Conservation (phyloP, 2,113 vertebrate genomes). For the Bettongia penicillata region DNA sequence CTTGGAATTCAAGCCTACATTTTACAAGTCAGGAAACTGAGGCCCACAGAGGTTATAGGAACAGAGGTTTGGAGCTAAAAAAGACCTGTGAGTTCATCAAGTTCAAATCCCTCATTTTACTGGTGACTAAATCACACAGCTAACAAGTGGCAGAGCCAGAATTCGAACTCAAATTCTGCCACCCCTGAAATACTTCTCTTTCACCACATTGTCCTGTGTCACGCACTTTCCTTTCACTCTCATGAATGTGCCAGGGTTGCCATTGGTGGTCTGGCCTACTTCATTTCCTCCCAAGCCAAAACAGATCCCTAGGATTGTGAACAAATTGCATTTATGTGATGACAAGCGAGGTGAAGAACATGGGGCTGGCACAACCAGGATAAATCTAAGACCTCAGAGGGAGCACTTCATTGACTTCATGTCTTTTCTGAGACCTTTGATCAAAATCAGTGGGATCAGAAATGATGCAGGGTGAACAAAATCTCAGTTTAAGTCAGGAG, state of each 20-base stretch:
- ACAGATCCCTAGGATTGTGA: neutral
- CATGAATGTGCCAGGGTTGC: neutral
- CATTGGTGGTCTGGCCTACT: too few relatives aligned
- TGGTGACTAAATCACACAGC: neutral
- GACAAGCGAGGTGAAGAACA: too few relatives aligned
- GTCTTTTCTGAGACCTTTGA: too few relatives aligned
- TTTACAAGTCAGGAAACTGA: neutral
- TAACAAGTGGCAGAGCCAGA: neutral
- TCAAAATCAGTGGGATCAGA: too few relatives aligned
- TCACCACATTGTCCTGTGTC: too few relatives aligned
- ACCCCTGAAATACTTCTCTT: neutral
- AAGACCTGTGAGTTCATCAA: neutral
- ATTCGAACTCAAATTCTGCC: neutral
- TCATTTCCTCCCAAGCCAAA: neutral
- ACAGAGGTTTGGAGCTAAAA: neutral
- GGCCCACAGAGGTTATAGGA: neutral
- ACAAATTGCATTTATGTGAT: neutral
- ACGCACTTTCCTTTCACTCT: neutral
- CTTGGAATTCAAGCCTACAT: neutral
- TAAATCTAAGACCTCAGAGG: too few relatives aligned
- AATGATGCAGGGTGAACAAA: too few relatives aligned
- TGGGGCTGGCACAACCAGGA: too few relatives aligned
- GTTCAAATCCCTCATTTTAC: neutral
- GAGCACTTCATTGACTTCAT: too few relatives aligned
- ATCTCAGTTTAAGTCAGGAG: too few relatives aligned